Evolutionary conservation across 2,888 invertebrate species (phyloP), one percentile per base, ranked within the genome.

Genomic region (Dynastes tityus): DNA sequence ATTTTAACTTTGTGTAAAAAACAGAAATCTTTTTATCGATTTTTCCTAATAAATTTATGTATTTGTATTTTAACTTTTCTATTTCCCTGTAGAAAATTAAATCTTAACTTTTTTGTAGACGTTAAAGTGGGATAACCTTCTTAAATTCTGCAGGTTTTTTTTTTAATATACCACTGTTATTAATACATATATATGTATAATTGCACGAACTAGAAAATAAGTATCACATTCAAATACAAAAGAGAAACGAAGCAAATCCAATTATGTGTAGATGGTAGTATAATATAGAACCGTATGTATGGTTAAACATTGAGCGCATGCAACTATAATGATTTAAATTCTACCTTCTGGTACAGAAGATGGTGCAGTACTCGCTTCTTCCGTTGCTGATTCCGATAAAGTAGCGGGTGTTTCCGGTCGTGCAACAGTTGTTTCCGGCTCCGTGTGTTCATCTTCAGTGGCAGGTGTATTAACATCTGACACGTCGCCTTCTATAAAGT

Each of bases 401-500:
- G 68, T 68, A 32, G 37, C 58, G 22, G 75, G 29, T 6, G 45
- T 29, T 27, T 55, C 58, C 6, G 27, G 29, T 6, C 6, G 75
- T 16, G n/a, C 78, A 1, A 55, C 71, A 40, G 77, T 64, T 5
- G 65, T 58, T 71, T 79, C 79, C 9, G 27, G 49, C 8, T 79
- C 79, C 0, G 76, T 77, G 29, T 65, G 71, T 45, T 79, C 79
- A 3, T 65, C 73, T 65, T 64, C 78, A 11, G 67, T 61, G 13
- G 51, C 58, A 45, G 77, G 45, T 2, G 78, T 49, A 45, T 63
- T 37, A 27, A 49, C 13, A 27, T 29, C 68, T 27, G 70, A 55
- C 29, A 70, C 53, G 11, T 73, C 73, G 0, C 45, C 61, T 4
- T 61, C 73, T 74, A 61, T 40, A 45, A 55, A 58, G 2, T 11